Evolutionary conservation across 2,888 invertebrate species (phyloP), one percentile per base, ranked within the genome.

Genomic region (Cactoblastis cactorum): DNA sequence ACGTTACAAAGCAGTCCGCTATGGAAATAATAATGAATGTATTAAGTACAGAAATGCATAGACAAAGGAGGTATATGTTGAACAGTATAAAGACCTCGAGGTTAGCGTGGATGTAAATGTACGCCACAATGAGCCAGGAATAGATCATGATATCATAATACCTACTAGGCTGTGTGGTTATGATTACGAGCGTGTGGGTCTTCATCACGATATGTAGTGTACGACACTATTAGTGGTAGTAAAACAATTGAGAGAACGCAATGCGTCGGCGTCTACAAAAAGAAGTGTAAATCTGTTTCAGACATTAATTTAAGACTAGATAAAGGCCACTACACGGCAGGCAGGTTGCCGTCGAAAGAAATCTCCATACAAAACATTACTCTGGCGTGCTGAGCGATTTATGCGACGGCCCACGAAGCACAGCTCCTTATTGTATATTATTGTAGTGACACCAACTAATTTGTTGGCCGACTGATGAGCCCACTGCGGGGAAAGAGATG

Each of bases 361-460:
- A 88, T 85, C 89, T 89, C 87, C 84, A 89, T 89, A 89, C 88
- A 88, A 87, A 89, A 88, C 89, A 87, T 88, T 85, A 87, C 79
- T 84, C 80, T 67, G 59, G 58, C 54, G 80, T 85, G 89, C 78
- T 86, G 89, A 89, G 64, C 74, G 89, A 89, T 89, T 89, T 89
- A 89, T 89, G 80, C 81, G 87, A 83, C 82, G 81, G 78, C 72
- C 70, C 71, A 73, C 71, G 67, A 70, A 74, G 73, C 71, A 71
- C 77, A 71, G 71, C 74, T 80, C 77, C 81, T 83, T 80, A 83
- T 82, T 87, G 87, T 88, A 86, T 89, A 84, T 88, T 88, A 87
- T 86, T 81, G 77, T 85, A 86, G 84, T 88, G 89, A 89, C 89
- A 88, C 77, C 83, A 81, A 89, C 83, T 89, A 89, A 89, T 89